Evolutionary conservation across 2,797 vertebrate species (phyloP).

Genomic region (Antrozous pallidus): DNA sequence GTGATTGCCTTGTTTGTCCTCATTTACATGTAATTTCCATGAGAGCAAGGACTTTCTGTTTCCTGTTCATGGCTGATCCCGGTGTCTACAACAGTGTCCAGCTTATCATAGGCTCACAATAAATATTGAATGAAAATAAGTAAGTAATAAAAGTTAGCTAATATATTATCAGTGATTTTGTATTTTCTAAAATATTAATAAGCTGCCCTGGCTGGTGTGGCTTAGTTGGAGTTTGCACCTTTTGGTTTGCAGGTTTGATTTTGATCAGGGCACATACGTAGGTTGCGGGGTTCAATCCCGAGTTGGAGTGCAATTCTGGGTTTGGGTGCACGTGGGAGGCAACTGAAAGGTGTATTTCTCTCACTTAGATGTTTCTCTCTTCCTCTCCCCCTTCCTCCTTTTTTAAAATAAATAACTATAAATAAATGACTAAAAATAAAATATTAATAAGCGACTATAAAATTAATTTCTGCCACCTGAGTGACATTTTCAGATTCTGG

Average conservation of each 20-base stretch:
- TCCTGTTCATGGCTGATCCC: neutral
- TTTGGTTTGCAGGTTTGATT: neutral
- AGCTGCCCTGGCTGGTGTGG: neutral
- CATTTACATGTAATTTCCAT: neutral
- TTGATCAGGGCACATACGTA: neutral
- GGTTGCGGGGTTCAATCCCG: neutral
- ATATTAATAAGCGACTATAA: neutral
- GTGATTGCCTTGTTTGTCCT: neutral
- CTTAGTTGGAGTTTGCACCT: neutral
- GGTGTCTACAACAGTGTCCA: neutral
- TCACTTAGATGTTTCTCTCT: neutral
- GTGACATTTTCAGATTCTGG: neutral
- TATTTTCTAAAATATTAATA: conserved; percentile 23
- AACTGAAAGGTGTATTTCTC: neutral
- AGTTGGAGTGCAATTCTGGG: neutral
- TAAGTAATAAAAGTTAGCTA: neutral
- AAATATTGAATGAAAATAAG: conserved; percentile 20
- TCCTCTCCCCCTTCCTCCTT: neutral
- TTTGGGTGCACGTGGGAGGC: rapidly evolving
- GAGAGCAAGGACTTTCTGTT: neutral
- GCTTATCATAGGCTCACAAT: neutral
- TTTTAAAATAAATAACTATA: neutral
- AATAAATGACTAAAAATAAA: neutral
- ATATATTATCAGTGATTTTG: neutral
- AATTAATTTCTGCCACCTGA: neutral